Conservation (phyloP, 2,113 vertebrate species). For the Gallinago paraguaiae region DNA sequence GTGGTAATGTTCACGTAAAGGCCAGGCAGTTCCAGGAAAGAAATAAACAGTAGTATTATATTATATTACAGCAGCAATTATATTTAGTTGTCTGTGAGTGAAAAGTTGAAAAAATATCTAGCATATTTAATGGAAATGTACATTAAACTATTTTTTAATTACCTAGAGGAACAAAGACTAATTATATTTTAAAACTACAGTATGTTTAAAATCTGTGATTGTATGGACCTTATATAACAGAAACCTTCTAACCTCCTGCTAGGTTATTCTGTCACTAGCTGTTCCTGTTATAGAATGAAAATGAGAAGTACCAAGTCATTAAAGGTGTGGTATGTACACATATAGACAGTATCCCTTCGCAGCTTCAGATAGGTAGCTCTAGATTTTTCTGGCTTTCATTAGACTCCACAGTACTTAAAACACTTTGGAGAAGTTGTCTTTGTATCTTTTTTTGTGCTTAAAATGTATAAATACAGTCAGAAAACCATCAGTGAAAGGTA, state of each 20-base stretch:
- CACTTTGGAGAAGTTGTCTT: neutral
- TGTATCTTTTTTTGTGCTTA: neutral
- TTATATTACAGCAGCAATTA: slow-evolving; percentile 24
- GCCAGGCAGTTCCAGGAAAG: slow-evolving; percentile 18
- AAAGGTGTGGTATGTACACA: neutral
- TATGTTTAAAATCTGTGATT: neutral
- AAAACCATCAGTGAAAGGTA: neutral
- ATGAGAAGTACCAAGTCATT: slow-evolving; percentile 12
- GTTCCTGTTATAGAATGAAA: neutral
- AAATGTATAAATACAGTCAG: neutral
- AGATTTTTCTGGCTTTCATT: slow-evolving; percentile 19
- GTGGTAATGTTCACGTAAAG: slow-evolving; percentile 30
- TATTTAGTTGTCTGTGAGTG: slow-evolving; percentile 38
- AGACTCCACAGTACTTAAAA: neutral
- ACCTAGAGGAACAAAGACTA: neutral
- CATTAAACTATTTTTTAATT: slow-evolving; percentile 24
- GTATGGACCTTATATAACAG: neutral
- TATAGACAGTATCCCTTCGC: neutral
- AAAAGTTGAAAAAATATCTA: neutral
- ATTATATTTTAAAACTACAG: slow-evolving; percentile 15
- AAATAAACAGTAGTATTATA: slow-evolving; percentile 9
- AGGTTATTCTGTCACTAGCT: neutral
- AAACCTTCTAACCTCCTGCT: neutral
- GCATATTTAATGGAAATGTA: neutral
- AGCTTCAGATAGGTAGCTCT: neutral